Conservation (phyloP, 1,140 invertebrate species). For the Drosophila micromelanica region DNA sequence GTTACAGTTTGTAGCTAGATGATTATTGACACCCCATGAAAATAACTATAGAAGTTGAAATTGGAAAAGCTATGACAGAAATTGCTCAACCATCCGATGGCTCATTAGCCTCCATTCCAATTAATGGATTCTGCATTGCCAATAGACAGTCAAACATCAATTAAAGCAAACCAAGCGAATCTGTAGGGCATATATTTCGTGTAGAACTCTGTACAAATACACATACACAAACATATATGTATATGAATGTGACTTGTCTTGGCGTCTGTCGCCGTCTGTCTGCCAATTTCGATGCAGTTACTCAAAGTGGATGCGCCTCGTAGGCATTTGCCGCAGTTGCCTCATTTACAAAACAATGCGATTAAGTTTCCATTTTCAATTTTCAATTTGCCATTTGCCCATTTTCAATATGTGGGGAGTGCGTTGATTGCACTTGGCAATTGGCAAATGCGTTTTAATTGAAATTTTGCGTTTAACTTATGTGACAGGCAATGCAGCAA, state of each 20-base stretch:
- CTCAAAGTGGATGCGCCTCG: slow-evolving; percentile 21
- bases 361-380: slow-evolving; percentile 74
- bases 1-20: neutral
- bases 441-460: slow-evolving; percentile 56
- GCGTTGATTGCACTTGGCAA: slow-evolving; percentile 34
- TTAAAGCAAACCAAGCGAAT: slow-evolving; percentile 60
- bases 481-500: slow-evolving; percentile 69
- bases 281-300: slow-evolving; percentile 12
- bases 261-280: slow-evolving; percentile 5
- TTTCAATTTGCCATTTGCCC: slow-evolving; percentile 28
- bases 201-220: slow-evolving; percentile 10
- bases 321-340: slow-evolving; percentile 29
- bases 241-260: slow-evolving; percentile 18
- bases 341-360: slow-evolving; percentile 50
- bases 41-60: slow-evolving; percentile 32
- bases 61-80: slow-evolving; percentile 31
- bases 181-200: slow-evolving; percentile 18
- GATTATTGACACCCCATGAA: slow-evolving; percentile 18
- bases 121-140: slow-evolving; percentile 46
- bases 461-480: slow-evolving; percentile 58
- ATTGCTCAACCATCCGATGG: slow-evolving; percentile 25
- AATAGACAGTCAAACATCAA: slow-evolving; percentile 55
- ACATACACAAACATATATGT: neutral
- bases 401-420: slow-evolving; percentile 10
- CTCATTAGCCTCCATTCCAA: slow-evolving; percentile 48